These are phyloP conservation scores for Parapristionchus giblindavisi DNA, from an alignment of 2,888 invertebrate genomes.

Conservation along the genomic window DNA sequence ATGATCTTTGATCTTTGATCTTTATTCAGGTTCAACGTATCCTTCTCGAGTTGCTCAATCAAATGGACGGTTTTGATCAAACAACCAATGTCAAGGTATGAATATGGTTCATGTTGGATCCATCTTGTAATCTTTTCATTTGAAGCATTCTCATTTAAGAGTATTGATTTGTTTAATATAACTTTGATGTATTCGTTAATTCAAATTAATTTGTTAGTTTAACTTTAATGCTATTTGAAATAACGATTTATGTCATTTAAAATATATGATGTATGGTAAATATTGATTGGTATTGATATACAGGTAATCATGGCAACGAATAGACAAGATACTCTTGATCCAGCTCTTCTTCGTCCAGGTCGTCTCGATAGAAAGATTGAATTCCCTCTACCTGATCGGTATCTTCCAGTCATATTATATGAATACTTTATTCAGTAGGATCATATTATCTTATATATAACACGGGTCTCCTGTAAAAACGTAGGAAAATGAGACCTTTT, in stretches of 20 bases:
- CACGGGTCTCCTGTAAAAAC: no score
- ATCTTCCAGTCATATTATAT: no score
- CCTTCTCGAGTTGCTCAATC: constrained; percentile 92
- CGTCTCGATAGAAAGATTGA: constrained; percentile 94
- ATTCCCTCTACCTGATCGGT: constrained; percentile 91
- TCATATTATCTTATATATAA: no score
- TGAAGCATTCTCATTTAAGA: no score
- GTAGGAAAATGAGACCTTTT: no score
- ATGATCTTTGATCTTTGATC: not conserved
- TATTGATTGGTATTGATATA: constrained; percentile 34
- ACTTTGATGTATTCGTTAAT: not conserved
- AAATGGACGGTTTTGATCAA: constrained; percentile 99
- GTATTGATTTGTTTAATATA: not conserved
- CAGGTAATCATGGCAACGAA: constrained; percentile 93
- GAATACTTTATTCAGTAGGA: no score
- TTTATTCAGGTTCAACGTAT: constrained; percentile 88
- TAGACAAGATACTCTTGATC: constrained; percentile 96
- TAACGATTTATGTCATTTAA: constrained; percentile 40
- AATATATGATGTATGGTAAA: not conserved
- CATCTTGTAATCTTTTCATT: not conserved
- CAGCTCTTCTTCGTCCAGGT: constrained; percentile 92
- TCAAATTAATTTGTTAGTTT: not conserved
- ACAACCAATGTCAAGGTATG: constrained; percentile 96
- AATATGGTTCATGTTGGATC: not conserved
- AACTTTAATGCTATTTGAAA: not conserved